Base-by-base conservation (phyloP, 2,797 vertebrate genomes). In the Falco biarmicus region DNA sequence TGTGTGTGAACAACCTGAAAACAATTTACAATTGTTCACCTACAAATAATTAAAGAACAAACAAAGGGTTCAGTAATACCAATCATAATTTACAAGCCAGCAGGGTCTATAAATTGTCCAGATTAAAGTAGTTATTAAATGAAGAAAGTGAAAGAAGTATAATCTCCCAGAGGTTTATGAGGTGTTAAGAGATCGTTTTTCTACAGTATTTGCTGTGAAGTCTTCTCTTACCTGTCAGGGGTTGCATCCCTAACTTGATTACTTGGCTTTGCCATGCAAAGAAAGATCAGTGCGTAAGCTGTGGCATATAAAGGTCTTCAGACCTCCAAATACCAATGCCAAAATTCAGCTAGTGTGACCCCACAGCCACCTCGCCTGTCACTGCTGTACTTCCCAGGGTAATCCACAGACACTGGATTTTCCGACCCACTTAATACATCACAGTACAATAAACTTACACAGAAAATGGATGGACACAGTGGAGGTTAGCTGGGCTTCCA, bases 391-490 rank as follows among this genome's bases (percentile, higher is more conserved):
- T 28, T 50, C 60, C 71, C 45, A 63, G 28, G 5, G 24, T 66
- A 56, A 45, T 14, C n/a, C 48, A 41, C 47, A 41, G 66, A 56
- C 34, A 1, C 60, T 31, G 83, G 22, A 4, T 45, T 45, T 56
- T 20, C 26, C 56, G 60, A 21, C 48, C 63, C 48, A 7, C 13
- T 45, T 1, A 3, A 19, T 11, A 15, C 22, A 7, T 10, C 19
- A 7, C 53, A 29, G 4, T 5, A 26, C 3, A 3, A 5, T 1
- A n/a, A 51, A 73, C 34, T 61, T 2, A 10, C 47, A 59, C 20
- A 28, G 60, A 26, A 16, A 32, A 17, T 0, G 31, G 66, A 12
- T 31, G 60, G 12, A 29, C 11, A 5, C 2, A 6, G 66, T 1
- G 7, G 3, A 43, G 60, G 61, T 13, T 32, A 45, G 56, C 39